Conservation (phyloP, 1,140 invertebrate genomes). For the Tetramorium simillimum region DNA sequence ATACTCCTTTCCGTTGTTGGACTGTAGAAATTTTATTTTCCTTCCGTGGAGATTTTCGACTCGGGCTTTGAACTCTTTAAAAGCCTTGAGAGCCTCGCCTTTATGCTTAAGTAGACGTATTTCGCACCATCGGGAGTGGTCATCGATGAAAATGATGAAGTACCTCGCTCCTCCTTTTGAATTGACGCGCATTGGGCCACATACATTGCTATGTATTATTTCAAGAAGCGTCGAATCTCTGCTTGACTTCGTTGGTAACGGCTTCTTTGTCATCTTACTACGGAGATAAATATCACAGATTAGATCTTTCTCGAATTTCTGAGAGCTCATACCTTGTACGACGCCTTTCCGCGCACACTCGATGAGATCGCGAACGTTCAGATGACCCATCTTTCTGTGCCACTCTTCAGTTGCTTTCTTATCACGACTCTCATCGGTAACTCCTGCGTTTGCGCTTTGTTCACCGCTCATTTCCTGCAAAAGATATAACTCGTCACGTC, state of each 20-base stretch:
- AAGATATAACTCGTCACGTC: no score
- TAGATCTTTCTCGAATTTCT: background rate
- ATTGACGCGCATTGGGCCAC: background rate
- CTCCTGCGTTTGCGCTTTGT: no score
- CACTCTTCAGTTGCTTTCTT: no score
- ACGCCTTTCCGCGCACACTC: no score
- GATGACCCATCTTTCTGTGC: no score
- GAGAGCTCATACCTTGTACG: background rate
- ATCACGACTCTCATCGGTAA: no score
- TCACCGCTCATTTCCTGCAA: no score
- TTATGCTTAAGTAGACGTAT: no score
- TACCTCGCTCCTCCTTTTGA: background rate
- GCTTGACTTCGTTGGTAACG: background rate
- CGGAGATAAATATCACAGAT: no score
- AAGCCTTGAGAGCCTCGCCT: background rate
- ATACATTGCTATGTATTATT: background rate
- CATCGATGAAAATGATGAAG: background rate
- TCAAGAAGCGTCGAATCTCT: background rate
- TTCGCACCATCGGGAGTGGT: background rate
- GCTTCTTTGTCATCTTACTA: no score
- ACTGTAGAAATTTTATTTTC: background rate
- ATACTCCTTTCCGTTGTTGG: background rate
- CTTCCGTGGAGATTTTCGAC: background rate
- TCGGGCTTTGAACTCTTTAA: background rate
- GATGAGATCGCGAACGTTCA: no score